Base-by-base conservation (phyloP, 2,888 invertebrate species). In the Pandemis cinnamomeana region DNA sequence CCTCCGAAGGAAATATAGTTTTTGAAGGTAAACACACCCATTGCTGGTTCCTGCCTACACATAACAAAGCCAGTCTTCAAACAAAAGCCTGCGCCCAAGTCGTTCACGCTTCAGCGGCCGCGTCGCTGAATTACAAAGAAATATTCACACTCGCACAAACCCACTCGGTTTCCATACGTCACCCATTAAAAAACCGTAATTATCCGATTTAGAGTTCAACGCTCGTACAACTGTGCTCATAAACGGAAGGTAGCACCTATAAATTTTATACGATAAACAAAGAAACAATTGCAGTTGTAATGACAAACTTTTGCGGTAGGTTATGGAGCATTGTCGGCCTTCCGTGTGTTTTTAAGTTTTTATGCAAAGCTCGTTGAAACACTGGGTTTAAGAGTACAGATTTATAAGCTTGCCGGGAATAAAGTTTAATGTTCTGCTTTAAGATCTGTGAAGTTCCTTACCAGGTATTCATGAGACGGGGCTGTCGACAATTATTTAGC, bases 181-280 rank as follows among this genome's bases (percentile, higher is more conserved):
- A 86, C 84, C 88, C 88, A 91, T 91, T 91, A 90, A 92, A 90
- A 91, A 90, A 86, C 87, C 88, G 89, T 91, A 92, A 92, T 92
- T 90, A 89, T 86, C 83, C 87, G 88, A 90, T 91, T 89, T 84
- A 87, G 85, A 89, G 93, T 91, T 93, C 93, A 91, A 90, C 86
- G 90, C 81, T 89, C 90, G 88, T 83, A 86, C 84, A 84, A 82
- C 78, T 76, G 78, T 80, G 80, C 83, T 84, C 87, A 83, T 90
- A 90, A 89, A 89, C 85, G 82, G 86, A 84, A 86, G 84, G 83
- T 82, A 85, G 86, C 84, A 84, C 87, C 83, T 86, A 86, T 88
- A 88, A 91, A 91, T 89, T 89, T 87, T 87, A 89, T 89, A 87
- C 88, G 87, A 90, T 90, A 92, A 91, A 93, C 92, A 93, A 89